Conservation (phyloP, 2,113 vertebrate species). For the Apistogramma diplotaenia region DNA sequence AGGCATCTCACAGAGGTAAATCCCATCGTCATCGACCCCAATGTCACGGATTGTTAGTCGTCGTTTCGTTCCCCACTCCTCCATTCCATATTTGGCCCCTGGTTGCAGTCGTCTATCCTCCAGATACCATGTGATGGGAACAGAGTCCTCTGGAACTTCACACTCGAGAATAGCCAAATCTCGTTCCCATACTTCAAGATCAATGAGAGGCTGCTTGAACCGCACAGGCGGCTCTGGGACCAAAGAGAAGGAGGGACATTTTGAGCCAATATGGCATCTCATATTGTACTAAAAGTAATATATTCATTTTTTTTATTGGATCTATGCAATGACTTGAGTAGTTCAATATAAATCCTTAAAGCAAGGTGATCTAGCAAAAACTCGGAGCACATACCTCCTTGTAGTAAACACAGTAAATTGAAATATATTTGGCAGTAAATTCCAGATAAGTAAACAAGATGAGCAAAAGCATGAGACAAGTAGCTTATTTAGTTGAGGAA, state of each 20-base stretch:
- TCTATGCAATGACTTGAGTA: neutral
- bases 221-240: constrained; percentile 85
- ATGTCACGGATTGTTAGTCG: constrained; percentile 90
- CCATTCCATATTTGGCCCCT: constrained; percentile 93
- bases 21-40: constrained; percentile 89
- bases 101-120: constrained; percentile 92
- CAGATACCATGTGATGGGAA: constrained; percentile 92
- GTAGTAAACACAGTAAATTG: constrained; percentile 26
- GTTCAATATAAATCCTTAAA: neutral
- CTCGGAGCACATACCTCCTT: neutral
- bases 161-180: constrained; percentile 93
- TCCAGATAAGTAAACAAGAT: constrained; percentile 56
- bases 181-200: constrained; percentile 88
- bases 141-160: constrained; percentile 90
- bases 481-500: constrained; percentile 56
- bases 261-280: neutral
- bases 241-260: neutral
- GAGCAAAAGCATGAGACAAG: constrained; percentile 55
- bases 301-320: neutral
- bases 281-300: neutral
- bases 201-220: constrained; percentile 88
- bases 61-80: constrained; percentile 86
- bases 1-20: constrained; percentile 97
- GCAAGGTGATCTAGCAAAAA: neutral
- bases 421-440: constrained; percentile 51